These are phyloP conservation scores for Psilopogon haemacephalus DNA, from an alignment of 2,113 vertebrate species.

Conservation along the genomic window DNA sequence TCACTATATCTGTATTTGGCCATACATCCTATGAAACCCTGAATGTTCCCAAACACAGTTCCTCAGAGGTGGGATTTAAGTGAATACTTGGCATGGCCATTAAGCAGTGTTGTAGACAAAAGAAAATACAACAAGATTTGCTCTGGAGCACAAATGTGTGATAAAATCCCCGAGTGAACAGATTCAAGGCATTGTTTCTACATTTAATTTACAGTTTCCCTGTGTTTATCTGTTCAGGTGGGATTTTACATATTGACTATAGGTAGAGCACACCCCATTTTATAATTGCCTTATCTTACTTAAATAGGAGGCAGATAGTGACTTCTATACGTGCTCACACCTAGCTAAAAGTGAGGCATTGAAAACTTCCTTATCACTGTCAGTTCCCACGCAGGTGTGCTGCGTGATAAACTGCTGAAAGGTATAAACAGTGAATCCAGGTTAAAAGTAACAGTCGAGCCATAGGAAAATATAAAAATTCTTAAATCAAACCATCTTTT, in stretches of 20 bases:
- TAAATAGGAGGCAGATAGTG: conserved; percentile 67
- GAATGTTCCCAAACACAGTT: neutral
- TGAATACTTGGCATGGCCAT: neutral
- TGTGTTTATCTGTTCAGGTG: conserved; percentile 69
- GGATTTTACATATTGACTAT: conserved; percentile 68
- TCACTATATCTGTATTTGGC: neutral
- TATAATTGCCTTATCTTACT: conserved; percentile 76
- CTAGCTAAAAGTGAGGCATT: conserved; percentile 57
- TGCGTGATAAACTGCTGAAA: conserved; percentile 70
- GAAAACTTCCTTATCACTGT: conserved; percentile 32
- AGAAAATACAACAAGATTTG: neutral
- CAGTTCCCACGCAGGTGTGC: conserved; percentile 65
- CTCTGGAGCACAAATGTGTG: neutral
- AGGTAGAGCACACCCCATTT: conserved; percentile 62
- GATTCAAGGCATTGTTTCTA: conserved; percentile 54
- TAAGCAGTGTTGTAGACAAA: neutral
- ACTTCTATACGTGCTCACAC: conserved; percentile 57
- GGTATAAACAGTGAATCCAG: conserved; percentile 72
- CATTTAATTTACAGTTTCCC: conserved; percentile 71
- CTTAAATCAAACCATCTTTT: neutral
- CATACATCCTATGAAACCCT: neutral
- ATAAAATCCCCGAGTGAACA: neutral
- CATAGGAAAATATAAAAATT: neutral
- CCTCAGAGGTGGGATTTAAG: neutral
- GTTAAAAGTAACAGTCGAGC: conserved; percentile 24